Evolutionary conservation across 2,113 vertebrate species (phyloP).

Genomic region (Pica pica): DNA sequence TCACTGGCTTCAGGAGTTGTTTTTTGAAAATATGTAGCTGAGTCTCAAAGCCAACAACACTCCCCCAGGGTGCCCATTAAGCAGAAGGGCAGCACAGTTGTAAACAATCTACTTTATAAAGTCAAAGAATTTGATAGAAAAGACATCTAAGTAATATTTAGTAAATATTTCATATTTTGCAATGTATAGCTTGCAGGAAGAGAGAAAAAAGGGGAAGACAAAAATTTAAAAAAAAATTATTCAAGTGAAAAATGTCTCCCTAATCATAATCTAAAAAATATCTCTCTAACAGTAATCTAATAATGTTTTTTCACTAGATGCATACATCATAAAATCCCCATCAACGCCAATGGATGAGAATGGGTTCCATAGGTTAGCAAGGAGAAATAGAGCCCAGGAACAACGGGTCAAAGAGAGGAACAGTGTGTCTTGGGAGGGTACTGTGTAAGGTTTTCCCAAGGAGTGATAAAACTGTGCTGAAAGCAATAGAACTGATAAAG

Average conservation of each 20-base stretch:
- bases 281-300: not conserved
- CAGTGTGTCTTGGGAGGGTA: not conserved
- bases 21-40: constrained; percentile 60
- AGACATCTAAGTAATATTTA: constrained; percentile 27
- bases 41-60: constrained; percentile 62
- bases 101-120: constrained; percentile 70
- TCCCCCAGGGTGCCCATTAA: constrained; percentile 61
- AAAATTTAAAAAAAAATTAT: not conserved
- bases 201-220: not conserved
- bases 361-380: not conserved
- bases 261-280: not conserved
- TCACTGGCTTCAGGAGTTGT: constrained; percentile 30
- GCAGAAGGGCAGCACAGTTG: constrained; percentile 59
- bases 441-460: not conserved
- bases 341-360: not conserved
- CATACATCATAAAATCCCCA: not conserved
- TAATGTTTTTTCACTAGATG: not conserved
- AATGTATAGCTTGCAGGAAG: constrained; percentile 3
- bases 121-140: constrained; percentile 54
- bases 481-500: not conserved
- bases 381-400: not conserved
- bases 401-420: not conserved
- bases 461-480: not conserved
- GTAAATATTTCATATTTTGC: constrained; percentile 63
- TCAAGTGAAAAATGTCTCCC: not conserved